A percentile compares a stretch with the other conserved stretches of the same genome.
These are phyloP conservation scores for Digitonthophagus gazella DNA, from an alignment of 2,888 invertebrate genomes.

Conservation along the genomic window DNA sequence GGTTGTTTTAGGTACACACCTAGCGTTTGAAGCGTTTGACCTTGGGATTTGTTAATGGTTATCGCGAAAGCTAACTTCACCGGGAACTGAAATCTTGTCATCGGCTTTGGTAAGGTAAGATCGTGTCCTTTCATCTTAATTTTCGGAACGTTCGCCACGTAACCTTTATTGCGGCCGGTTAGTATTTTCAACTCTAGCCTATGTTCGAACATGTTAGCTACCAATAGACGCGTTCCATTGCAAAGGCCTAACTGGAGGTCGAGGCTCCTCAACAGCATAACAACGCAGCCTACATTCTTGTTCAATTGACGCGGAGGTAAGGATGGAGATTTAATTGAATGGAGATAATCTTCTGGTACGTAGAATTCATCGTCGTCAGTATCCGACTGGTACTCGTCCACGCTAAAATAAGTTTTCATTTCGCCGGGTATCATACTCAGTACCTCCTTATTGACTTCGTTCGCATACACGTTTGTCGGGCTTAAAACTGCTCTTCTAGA, in stretches of 20 bases:
- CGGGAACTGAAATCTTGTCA: conserved; percentile 31
- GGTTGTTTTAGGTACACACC: conserved; percentile 29
- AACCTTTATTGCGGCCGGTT: conserved; percentile 6
- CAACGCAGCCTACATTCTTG: conserved; percentile 25
- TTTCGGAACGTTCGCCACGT: too few relatives aligned
- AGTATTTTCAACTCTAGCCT: conserved; percentile 8
- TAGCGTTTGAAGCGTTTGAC: conserved; percentile 31
- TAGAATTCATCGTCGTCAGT: too few relatives aligned
- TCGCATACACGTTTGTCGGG: conserved; percentile 21
- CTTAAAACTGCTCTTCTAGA: conserved; percentile 19
- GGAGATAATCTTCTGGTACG: too few relatives aligned
- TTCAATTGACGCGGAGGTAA: conserved; percentile 13
- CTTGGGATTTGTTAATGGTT: conserved; percentile 35
- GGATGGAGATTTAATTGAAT: background rate
- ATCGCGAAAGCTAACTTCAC: conserved; percentile 32
- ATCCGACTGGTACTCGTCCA: conserved; percentile 21
- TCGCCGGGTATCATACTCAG: too few relatives aligned
- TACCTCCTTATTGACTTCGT: conserved; percentile 24
- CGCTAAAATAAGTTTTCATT: conserved; percentile 22
- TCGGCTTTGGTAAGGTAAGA: conserved; percentile 26
- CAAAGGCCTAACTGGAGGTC: conserved; percentile 26
- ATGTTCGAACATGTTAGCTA: background rate
- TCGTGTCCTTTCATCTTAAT: too few relatives aligned
- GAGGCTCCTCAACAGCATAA: conserved; percentile 31
- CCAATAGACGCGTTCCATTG: conserved; percentile 25